Percentiles rank a stretch among this genome's conserved stretches.
phyloP scores from a whole-genome alignment of 2,113 vertebrate species.

The Recurvirostra avosetta region DNA sequence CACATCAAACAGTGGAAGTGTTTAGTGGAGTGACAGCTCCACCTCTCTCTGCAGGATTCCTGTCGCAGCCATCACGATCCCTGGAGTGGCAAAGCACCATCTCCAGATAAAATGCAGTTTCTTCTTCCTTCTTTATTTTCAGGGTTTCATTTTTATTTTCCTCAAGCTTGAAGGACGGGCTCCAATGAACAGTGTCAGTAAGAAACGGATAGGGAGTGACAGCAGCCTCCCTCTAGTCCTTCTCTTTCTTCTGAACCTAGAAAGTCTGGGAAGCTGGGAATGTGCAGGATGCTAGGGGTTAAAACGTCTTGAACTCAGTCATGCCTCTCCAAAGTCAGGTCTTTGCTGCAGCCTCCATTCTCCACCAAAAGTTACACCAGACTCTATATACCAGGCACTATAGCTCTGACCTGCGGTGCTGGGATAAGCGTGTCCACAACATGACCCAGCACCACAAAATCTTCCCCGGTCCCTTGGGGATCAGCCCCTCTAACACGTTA shows the following conservation, averaged over 20 bases:
- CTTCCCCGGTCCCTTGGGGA: background rate
- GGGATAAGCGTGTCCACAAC: fast-evolving
- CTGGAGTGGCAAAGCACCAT: background rate
- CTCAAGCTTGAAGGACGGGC: background rate
- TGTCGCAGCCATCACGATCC: background rate
- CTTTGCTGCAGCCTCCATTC: background rate
- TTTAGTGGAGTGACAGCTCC: background rate
- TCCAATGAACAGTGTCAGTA: background rate
- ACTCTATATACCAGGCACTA: fast-evolving
- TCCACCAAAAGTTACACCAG: background rate
- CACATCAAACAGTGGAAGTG: background rate
- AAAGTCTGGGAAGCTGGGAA: background rate
- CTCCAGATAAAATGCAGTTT: background rate
- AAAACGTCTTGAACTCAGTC: background rate
- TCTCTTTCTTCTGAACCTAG: background rate
- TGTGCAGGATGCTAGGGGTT: background rate
- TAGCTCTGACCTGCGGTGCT: background rate
- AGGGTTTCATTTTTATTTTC: background rate
- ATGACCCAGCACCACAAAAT: background rate
- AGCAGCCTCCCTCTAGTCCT: background rate
- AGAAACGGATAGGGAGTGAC: background rate
- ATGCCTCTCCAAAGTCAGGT: background rate
- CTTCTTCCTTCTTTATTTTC: background rate
- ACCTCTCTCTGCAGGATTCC: background rate
- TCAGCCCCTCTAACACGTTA: background rate